Evolutionary conservation across 2,113 vertebrate genomes (phyloP), one percentile per base, ranked within the genome.

Genomic region (Antidorcas marsupialis): DNA sequence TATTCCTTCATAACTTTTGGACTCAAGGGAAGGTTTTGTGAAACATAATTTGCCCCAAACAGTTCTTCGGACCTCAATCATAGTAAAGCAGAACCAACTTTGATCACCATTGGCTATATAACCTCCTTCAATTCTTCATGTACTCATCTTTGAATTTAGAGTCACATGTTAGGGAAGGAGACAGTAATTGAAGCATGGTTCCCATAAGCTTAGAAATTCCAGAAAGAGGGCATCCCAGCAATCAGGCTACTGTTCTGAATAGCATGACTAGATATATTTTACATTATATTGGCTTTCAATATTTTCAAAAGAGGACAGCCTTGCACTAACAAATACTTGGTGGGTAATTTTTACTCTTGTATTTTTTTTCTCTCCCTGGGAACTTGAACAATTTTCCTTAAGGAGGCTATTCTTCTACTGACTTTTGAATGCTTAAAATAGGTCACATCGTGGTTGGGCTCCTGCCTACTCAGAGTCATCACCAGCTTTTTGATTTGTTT

Each of bases 361-460:
- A 28, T 43, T 3, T 36, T 10, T 50, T 82, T 47, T 7, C 16
- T 87, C 30, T 90, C 59, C 25, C 62, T 95, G 79, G 79, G 13
- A 97, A 98, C 76, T 11, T 36, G 78, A 85, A n/a, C 16, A 39
- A 1, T 45, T n/a, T 52, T 74, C 52, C n/a, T 64, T 47, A 53
- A 95, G 27, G 10, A 45, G 27, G 28, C 14, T 96, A 82, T 83
- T 98, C 62, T 97, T 96, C 88, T 93, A 10, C 62, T 93, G 91
- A 78, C 47, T 97, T 94, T 94, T 92, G 96, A 98, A 95, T 84
- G 74, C 87, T 84, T 88, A 92, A 98, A 98, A 94, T 97, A 98
- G 97, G 87, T 53, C 96, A 97, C 39, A 47, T 92, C 64, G 94
- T 85, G 50, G 59, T 91, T 98, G 94, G 90, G 14, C 92, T 92